A percentile compares a stretch with the other conserved stretches of the same genome.
These are phyloP conservation scores for Zhuqinia jingwanae DNA, from an alignment of 2,888 invertebrate species.

Conservation along the genomic window DNA sequence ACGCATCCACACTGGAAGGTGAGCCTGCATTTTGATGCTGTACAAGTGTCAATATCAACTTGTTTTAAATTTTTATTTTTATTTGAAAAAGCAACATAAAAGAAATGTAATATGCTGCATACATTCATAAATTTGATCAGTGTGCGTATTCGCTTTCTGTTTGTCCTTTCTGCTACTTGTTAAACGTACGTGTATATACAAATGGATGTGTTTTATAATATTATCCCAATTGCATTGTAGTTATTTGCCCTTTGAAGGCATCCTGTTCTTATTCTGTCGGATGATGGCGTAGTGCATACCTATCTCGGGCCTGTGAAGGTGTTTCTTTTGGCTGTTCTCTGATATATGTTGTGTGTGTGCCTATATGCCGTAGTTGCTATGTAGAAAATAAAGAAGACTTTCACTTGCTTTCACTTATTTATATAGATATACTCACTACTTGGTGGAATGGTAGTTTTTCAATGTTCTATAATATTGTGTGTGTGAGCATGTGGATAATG, in stretches of 20 bases:
- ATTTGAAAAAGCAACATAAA: no score
- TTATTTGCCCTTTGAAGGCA: slow-evolving; percentile 66
- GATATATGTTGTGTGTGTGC: neutral
- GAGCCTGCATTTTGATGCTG: no score
- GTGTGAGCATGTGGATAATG: slow-evolving; percentile 57
- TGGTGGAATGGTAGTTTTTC: slow-evolving; percentile 5
- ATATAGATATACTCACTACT: neutral
- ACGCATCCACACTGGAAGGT: no score
- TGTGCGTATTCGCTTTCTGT: slow-evolving; percentile 21
- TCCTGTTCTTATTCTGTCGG: neutral
- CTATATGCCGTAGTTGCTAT: slow-evolving; percentile 43
- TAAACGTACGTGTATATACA: slow-evolving; percentile 21
- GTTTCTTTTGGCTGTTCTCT: neutral
- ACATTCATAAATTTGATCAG: slow-evolving; percentile 18
- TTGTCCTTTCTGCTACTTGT: neutral
- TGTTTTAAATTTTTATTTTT: no score
- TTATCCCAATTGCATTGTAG: slow-evolving; percentile 44
- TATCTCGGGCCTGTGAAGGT: no score
- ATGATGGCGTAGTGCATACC: slow-evolving; percentile 49
- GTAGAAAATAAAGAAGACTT: slow-evolving; percentile 57
- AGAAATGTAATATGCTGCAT: no score
- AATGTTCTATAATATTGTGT: slow-evolving; percentile 20
- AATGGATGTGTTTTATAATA: no score
- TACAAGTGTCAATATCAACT: no score
- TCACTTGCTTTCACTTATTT: slow-evolving; percentile 40